A percentile compares a stretch with the other conserved stretches of the same genome.
Evolutionary conservation across 1,140 invertebrate genomes (phyloP).

Genomic region (Oryctes rhinoceros): DNA sequence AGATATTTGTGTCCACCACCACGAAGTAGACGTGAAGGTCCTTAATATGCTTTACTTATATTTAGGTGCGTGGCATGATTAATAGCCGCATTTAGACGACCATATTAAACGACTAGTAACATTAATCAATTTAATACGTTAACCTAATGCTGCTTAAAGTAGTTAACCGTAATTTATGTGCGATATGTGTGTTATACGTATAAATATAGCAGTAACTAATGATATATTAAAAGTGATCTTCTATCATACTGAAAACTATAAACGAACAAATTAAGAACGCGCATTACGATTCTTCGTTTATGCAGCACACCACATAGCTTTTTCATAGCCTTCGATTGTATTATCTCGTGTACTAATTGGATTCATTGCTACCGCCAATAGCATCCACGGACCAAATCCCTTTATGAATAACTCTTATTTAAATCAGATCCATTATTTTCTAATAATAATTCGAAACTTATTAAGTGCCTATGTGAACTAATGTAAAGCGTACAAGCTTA

Average conservation of each 20-base stretch:
- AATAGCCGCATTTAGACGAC: neutral
- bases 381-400: neutral
- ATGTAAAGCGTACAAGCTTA: neutral
- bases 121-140: conserved; percentile 17
- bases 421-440: neutral
- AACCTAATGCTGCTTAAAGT: neutral
- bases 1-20: no score
- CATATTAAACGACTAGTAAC: neutral
- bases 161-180: neutral
- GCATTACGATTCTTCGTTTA: neutral
- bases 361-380: neutral
- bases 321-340: neutral
- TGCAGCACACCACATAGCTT: neutral
- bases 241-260: neutral
- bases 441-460: neutral
- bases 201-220: neutral
- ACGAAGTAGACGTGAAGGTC: no score
- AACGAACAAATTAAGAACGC: neutral
- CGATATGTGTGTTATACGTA: neutral
- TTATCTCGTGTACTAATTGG: neutral
- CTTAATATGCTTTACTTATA: neutral
- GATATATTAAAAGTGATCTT: neutral
- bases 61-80: neutral
- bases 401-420: neutral
- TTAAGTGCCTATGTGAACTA: neutral